Base-by-base conservation (phyloP, 2,888 invertebrate species). In the Cephonodes hylas region DNA sequence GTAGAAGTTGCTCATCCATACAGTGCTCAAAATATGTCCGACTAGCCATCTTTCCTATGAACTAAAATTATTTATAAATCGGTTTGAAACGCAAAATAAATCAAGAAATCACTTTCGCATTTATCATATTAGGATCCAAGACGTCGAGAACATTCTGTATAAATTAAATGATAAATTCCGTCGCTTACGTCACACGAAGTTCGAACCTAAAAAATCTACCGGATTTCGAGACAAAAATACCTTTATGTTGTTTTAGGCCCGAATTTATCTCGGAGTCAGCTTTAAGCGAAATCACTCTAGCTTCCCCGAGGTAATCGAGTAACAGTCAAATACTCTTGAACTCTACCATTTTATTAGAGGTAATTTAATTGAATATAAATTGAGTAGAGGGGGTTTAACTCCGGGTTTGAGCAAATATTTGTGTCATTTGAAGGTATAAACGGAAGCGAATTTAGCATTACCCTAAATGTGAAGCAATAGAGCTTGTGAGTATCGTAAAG, bases 351-450 rank as follows among this genome's bases (percentile, higher is more conserved):
- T 53, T 53, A 53, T 27, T 27, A 53, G 18, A 31, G 53, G 53
- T 53, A 53, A 53, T 53, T 53, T 53, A 53, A 53, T 53, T 31
- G 53, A 31, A 53, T 46, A 53, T 53, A 53, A 53, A 53, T 53
- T 53, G 31, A 53, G 53, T 53, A 31, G 53, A 53, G 53, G 18
- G 18, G 31, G 27, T 53, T 53, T 31, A 31, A 18, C 48, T 31
- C 53, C 27, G 31, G 53, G 7, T 22, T 44, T 8, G 22, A 5
- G 10, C 53, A 53, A 53, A 53, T 53, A 53, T 53, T 53, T 31
- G 18, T 31, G 18, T 10, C 27, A 27, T 53, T 53, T 31, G 8
- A 53, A 53, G 18, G 27, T 53, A 31, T 27, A 18, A 31, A 10
- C 18, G 53, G 31, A 53, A 27, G 10, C 10, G 53, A 31, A 31